These are phyloP conservation scores for Myotis davidii DNA, from an alignment of 2,113 vertebrate species.

Conservation along the genomic window DNA sequence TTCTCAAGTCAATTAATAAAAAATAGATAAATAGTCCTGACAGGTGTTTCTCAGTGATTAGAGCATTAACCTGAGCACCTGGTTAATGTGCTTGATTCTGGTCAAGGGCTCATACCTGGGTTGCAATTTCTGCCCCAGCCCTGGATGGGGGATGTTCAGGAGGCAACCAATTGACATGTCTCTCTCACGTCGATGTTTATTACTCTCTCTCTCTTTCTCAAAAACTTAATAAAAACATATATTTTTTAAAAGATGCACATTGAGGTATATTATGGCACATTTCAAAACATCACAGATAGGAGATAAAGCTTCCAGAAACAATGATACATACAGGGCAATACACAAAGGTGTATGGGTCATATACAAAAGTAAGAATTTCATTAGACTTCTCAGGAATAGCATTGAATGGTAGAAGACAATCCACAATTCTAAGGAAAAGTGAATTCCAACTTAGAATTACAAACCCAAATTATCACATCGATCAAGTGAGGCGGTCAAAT, in stretches of 20 bases:
- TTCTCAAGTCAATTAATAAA: not conserved
- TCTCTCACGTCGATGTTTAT: no score
- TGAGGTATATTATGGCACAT: not conserved
- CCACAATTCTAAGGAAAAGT: slow-evolving; percentile 33
- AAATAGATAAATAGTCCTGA: not conserved
- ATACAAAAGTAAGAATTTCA: not conserved
- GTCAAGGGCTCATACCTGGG: no score
- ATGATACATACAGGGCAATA: slow-evolving; percentile 5
- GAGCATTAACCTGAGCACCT: no score
- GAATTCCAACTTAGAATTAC: slow-evolving; percentile 35
- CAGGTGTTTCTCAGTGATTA: no score
- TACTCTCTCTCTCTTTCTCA: no score
- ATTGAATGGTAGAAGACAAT: not conserved
- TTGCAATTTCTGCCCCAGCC: no score
- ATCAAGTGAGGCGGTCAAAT: not conserved
- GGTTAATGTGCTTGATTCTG: no score
- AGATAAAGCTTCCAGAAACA: slow-evolving; percentile 44
- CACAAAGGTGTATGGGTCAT: not conserved
- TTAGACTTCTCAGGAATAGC: not conserved
- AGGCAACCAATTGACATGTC: no score
- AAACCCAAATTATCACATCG: not conserved
- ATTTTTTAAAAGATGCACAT: not conserved
- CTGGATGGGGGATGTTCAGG: no score
- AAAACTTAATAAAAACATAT: no score
- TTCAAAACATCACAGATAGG: slow-evolving; percentile 25